Evolutionary conservation across 1,140 invertebrate genomes (phyloP), one percentile per base, ranked within the genome.

Genomic region (Drosophila malerkotliana): DNA sequence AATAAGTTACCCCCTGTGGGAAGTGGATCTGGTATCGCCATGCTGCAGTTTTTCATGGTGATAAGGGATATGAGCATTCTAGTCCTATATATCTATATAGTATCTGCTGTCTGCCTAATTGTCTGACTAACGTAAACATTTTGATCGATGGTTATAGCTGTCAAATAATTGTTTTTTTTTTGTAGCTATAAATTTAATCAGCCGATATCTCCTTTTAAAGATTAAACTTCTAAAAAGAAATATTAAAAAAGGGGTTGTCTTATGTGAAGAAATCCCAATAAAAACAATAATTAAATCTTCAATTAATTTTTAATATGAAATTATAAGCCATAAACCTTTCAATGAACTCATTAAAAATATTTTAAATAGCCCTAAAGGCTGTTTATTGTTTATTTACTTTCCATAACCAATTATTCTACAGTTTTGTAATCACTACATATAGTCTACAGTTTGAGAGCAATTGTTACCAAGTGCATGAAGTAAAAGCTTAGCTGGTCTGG

Each of bases 31-130:
- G 12, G 39, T 69, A 39, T 69, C 18, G 41, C 66, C 59, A 67
- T 60, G 63, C 58, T 67, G 47, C 26, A 67, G 34, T 37, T 18
- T 47, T 67, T 67, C 59, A 56, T 56, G 66, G 63, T 69, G 68
- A 72, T 71, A 72, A 71, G 68, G 30, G 44, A 34, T 41, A 66
- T 66, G 37, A 47, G 54, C 18, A 26, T 21, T 32, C 51, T 18
- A n/a, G 47, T 24, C 26, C 21, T 26, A 39, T 47, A 44, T 9
- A 45, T n/a, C 28, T 15, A 10, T 45, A 10, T 3, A 12, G n/a
- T 21, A 68, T 18, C 44, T 48, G 18, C 24, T 56, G 63, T 69
- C 66, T 69, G 49, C 66, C 51, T 18, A 15, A 39, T 18, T 48
- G 62, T 69, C 66, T 69, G 63, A 37, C 49, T 26, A 52, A 54